Evolutionary conservation across 2,797 vertebrate genomes (phyloP).

Genomic region (Darevskia mixta): DNA sequence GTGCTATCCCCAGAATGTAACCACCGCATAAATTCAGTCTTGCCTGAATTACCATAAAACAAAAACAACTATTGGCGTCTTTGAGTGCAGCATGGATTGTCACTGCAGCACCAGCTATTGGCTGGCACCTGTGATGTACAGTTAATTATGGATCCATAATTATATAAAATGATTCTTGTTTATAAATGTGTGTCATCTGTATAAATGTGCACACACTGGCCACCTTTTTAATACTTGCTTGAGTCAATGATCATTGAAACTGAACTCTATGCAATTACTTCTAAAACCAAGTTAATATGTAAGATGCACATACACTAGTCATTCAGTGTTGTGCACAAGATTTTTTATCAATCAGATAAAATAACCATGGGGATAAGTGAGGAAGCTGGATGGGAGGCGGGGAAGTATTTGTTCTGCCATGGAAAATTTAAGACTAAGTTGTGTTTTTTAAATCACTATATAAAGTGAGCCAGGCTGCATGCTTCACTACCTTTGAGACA

Average conservation of each 20-base stretch:
- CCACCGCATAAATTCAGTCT: too few species aligned
- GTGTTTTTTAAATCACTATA: background rate
- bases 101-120: too few species aligned
- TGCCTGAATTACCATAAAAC: too few species aligned
- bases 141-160: too few species aligned
- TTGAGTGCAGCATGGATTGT: too few species aligned
- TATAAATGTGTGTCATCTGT: too few species aligned
- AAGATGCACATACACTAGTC: background rate
- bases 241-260: background rate
- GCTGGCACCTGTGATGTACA: too few species aligned
- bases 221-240: background rate
- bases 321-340: background rate
- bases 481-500: conserved; percentile 20
- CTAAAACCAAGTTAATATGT: background rate
- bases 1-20: too few species aligned
- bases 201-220: too few species aligned
- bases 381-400: background rate
- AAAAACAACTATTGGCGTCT: too few species aligned
- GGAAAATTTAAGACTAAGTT: background rate
- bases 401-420: background rate
- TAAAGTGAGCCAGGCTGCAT: conserved; percentile 12
- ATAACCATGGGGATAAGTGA: background rate
- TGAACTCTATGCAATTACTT: background rate
- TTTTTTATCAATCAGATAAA: background rate
- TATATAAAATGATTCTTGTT: too few species aligned